Evolutionary conservation across 2,888 invertebrate species (phyloP).

Genomic region (Bruchidius siliquastri): DNA sequence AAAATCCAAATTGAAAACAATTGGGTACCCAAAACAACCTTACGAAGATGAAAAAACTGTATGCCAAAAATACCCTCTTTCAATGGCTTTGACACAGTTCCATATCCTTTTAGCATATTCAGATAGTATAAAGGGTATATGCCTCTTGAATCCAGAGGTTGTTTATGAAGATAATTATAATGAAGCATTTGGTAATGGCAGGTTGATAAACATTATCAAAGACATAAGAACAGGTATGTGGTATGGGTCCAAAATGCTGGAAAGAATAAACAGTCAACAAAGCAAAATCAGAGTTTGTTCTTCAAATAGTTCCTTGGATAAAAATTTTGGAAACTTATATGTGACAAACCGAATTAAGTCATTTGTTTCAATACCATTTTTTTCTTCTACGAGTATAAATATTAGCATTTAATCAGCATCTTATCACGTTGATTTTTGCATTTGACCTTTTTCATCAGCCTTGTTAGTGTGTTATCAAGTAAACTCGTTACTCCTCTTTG

Average conservation of each 20-base stretch:
- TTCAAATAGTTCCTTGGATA: too few relatives aligned
- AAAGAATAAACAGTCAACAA: too few relatives aligned
- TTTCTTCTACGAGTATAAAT: too few relatives aligned
- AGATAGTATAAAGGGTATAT: constrained; percentile 80
- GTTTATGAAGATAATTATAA: constrained; percentile 82
- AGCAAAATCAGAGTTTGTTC: too few relatives aligned
- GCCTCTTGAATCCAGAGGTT: constrained; percentile 76
- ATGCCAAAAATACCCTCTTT: constrained; percentile 54
- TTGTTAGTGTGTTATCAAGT: not conserved
- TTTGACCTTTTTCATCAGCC: not conserved
- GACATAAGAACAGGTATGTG: constrained; percentile 63
- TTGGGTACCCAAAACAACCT: constrained; percentile 42
- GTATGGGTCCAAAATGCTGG: not conserved
- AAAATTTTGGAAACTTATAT: too few relatives aligned
- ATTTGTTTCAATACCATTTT: too few relatives aligned
- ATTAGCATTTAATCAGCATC: too few relatives aligned
- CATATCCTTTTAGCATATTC: constrained; percentile 80
- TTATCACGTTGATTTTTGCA: not conserved
- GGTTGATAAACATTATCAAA: constrained; percentile 72
- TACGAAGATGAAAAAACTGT: constrained; percentile 38
- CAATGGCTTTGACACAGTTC: constrained; percentile 84
- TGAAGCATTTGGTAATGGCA: constrained; percentile 64
- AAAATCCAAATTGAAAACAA: constrained; percentile 48
- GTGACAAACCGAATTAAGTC: too few relatives aligned
- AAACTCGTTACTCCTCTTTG: not conserved